These are phyloP conservation scores for Lissonota sp. DNA, from an alignment of 2,888 invertebrate species.

Conservation along the genomic window DNA sequence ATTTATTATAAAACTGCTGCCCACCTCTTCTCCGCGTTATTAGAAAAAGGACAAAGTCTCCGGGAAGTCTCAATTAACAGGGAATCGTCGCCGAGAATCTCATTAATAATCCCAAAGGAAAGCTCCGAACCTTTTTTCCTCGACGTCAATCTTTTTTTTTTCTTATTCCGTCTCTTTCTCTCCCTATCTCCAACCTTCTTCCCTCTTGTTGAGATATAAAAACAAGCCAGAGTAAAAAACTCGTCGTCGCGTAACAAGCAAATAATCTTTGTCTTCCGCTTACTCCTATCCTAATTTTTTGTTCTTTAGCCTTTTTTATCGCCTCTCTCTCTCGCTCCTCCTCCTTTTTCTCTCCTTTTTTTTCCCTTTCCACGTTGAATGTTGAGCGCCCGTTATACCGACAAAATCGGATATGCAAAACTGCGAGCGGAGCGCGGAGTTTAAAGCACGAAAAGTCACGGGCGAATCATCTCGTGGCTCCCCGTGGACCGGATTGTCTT, in stretches of 20 bases:
- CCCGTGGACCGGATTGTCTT: constrained; percentile 64
- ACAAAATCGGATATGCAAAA: constrained; percentile 74
- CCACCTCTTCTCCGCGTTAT: constrained; percentile 33
- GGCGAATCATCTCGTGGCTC: constrained; percentile 71
- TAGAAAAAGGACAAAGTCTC: constrained; percentile 73
- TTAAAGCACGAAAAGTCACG: constrained; percentile 66
- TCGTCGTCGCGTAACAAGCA: constrained; percentile 21
- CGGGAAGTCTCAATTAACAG: constrained; percentile 77
- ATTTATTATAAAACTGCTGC: constrained; percentile 65
- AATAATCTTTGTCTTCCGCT: constrained; percentile 13
- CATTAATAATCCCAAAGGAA: constrained; percentile 78
- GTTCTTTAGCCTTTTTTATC: background rate
- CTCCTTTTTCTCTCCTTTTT: background rate
- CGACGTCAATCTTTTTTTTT: constrained; percentile 55
- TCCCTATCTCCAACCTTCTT: constrained; percentile 28
- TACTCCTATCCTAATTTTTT: background rate
- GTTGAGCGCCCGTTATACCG: background rate
- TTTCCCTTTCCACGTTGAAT: constrained; percentile 1
- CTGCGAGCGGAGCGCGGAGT: constrained; percentile 47
- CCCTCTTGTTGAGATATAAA: background rate
- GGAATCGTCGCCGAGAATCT: constrained; percentile 71
- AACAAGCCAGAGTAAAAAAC: background rate
- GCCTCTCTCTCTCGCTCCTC: background rate
- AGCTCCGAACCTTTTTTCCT: constrained; percentile 52
- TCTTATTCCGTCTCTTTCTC: constrained; percentile 34